Percentiles rank a stretch among this genome's conserved stretches.
These are phyloP conservation scores for Coreoperca whiteheadi DNA, from an alignment of 2,113 vertebrate species.

Conservation along the genomic window DNA sequence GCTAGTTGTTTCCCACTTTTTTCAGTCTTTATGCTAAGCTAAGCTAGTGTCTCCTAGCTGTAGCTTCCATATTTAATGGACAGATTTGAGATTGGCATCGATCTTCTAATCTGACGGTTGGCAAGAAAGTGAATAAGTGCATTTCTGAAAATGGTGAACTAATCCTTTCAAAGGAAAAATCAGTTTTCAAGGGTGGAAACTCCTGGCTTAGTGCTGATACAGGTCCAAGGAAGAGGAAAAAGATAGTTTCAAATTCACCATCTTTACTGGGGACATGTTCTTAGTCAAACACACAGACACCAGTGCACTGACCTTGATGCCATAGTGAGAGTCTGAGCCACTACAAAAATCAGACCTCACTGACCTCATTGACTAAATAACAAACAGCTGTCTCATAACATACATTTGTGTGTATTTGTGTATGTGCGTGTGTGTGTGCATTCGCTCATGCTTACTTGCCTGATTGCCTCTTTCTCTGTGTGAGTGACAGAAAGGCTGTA, in stretches of 20 bases:
- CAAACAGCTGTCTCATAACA: slow-evolving; percentile 65
- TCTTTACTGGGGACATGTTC: neutral
- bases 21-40: neutral
- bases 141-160: neutral
- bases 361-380: slow-evolving; percentile 61
- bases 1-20: neutral
- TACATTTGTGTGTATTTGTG: slow-evolving; percentile 18
- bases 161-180: neutral
- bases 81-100: neutral
- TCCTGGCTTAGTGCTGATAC: neutral
- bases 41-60: neutral
- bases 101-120: neutral
- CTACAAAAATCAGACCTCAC: slow-evolving; percentile 47
- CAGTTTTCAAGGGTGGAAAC: neutral
- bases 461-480: slow-evolving; percentile 22
- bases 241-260: neutral
- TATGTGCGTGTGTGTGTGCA: neutral
- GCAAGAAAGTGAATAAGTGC: neutral
- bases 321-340: slow-evolving; percentile 35
- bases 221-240: neutral
- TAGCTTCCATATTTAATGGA: neutral
- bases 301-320: slow-evolving; percentile 9
- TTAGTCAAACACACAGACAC: slow-evolving; percentile 17
- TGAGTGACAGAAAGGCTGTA: neutral
- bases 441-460: neutral